These are phyloP conservation scores for Galleria mellonella DNA, from an alignment of 1,140 invertebrate species.

Conservation along the genomic window DNA sequence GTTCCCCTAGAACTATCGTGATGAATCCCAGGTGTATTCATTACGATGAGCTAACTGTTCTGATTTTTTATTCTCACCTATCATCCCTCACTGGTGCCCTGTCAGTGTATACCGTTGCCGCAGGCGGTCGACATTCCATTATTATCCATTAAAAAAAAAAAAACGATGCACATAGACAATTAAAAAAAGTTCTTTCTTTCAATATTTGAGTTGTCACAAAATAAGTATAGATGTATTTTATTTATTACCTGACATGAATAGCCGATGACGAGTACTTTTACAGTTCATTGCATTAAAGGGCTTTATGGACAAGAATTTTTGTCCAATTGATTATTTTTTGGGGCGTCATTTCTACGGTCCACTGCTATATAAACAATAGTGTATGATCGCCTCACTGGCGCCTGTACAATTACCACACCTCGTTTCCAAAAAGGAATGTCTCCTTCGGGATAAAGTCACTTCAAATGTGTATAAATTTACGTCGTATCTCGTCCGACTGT, in stretches of 20 bases:
- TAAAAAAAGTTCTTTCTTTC: no score
- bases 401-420: conserved; percentile 34
- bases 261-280: neutral
- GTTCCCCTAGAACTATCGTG: no score
- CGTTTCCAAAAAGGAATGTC: conserved; percentile 13
- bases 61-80: no score
- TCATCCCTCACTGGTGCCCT: no score
- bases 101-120: no score
- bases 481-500: neutral
- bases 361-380: conserved; percentile 19
- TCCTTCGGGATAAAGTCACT: conserved; percentile 30
- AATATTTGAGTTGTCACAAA: no score
- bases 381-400: conserved; percentile 25
- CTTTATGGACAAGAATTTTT: conserved; percentile 11
- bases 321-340: conserved; percentile 7
- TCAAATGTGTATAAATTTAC: conserved; percentile 24
- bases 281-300: conserved; percentile 9
- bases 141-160: no score
- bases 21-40: no score
- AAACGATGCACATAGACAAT: no score
- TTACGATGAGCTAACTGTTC: no score
- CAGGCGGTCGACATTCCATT: no score
- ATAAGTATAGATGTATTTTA: no score
- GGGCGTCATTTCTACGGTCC: conserved; percentile 1
- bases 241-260: neutral